Conservation (phyloP, 35 echinoderm and acorn worm species). For the Hemicentrotus pulcherrimus region DNA sequence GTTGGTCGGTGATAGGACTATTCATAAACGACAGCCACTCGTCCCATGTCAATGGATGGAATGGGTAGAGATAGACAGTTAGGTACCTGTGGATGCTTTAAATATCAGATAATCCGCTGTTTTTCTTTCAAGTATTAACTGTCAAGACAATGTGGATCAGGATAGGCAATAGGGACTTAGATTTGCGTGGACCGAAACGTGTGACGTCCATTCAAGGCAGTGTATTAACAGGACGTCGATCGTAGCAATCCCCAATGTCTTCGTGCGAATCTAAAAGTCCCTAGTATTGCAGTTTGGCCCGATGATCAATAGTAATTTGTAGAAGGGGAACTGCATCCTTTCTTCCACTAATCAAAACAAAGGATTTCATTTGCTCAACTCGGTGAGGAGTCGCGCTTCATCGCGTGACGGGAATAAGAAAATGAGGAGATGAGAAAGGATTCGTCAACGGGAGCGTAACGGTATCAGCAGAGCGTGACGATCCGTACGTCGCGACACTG, state of each 20-base stretch:
- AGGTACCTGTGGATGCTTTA: not conserved
- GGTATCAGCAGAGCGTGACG: not conserved
- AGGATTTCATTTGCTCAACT: not conserved
- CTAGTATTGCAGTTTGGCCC: not conserved
- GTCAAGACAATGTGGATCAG: not conserved
- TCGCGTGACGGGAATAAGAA: not conserved
- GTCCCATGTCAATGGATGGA: not conserved
- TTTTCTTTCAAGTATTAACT: not conserved
- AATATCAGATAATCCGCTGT: not conserved
- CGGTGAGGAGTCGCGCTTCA: not conserved
- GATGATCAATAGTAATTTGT: not conserved
- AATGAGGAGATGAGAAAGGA: not conserved
- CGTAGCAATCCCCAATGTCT: too few relatives aligned
- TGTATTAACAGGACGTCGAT: too few relatives aligned
- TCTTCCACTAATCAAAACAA: slow-evolving; percentile 2
- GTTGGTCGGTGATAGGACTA: not conserved
- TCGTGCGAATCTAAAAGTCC: too few relatives aligned
- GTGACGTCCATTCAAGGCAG: too few relatives aligned
- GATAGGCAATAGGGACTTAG: not conserved
- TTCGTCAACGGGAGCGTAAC: not conserved
- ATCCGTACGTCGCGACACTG: not conserved
- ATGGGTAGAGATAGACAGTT: not conserved
- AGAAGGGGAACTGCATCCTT: not conserved
- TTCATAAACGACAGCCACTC: not conserved
- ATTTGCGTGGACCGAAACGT: too few relatives aligned